Conservation (phyloP, 1,140 invertebrate genomes). For the Drusus annulatus region DNA sequence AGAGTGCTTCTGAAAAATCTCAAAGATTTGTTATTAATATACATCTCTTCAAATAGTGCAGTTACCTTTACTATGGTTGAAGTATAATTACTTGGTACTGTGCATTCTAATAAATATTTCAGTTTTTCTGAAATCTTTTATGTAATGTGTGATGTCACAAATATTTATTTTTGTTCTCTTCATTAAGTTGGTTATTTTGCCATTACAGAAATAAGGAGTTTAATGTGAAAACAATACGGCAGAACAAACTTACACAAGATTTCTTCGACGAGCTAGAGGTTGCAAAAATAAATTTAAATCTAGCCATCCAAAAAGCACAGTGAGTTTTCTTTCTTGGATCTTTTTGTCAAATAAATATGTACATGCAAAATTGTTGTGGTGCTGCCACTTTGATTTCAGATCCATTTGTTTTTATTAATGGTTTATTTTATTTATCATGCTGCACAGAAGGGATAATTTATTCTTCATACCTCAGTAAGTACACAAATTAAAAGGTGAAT, state of each 20-base stretch:
- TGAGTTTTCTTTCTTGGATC: conserved; percentile 59
- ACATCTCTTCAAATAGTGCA: no score
- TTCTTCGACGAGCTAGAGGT: conserved; percentile 72
- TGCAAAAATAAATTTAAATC: conserved; percentile 71
- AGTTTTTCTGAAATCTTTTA: no score
- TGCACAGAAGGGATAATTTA: conserved; percentile 40
- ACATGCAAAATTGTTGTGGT: no score
- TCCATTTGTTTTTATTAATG: neutral
- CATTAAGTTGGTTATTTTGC: no score
- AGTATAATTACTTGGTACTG: no score
- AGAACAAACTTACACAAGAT: conserved; percentile 74
- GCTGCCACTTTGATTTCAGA: no score
- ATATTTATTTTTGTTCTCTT: no score
- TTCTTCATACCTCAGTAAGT: conserved; percentile 48
- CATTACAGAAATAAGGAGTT: conserved; percentile 66
- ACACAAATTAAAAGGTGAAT: neutral
- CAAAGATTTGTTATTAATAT: no score
- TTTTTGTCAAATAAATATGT: neutral
- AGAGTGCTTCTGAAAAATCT: no score
- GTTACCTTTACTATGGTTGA: no score
- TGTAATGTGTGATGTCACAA: no score
- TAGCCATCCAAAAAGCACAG: conserved; percentile 71
- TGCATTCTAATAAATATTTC: no score
- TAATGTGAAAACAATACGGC: conserved; percentile 74
- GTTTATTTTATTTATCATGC: conserved; percentile 39